Evolutionary conservation across 1,140 invertebrate species (phyloP).

Genomic region (Chelonus insularis): DNA sequence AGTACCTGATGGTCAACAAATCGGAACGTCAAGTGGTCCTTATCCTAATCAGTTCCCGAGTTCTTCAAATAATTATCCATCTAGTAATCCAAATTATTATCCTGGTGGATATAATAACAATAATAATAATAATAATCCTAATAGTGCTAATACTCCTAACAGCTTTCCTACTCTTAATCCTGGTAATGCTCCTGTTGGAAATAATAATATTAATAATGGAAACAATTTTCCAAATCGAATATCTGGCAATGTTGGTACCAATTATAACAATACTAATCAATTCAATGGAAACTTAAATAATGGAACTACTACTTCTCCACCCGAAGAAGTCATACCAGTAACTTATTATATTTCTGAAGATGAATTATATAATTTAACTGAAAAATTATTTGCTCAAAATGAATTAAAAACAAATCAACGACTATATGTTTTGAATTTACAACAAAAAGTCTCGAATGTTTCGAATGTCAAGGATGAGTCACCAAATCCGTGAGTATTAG

Average conservation of each 20-base stretch:
- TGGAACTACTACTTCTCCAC: not conserved
- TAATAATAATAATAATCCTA: not conserved
- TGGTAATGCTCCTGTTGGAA: not conserved
- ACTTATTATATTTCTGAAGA: slow-evolving; percentile 40
- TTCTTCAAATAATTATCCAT: too few species aligned
- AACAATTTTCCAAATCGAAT: not conserved
- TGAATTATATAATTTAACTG: slow-evolving; percentile 46
- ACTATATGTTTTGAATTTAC: slow-evolving; percentile 50
- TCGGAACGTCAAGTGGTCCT: slow-evolving; percentile 12
- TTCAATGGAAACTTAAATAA: not conserved
- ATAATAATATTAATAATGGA: not conserved
- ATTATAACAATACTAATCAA: not conserved
- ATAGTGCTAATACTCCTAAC: not conserved
- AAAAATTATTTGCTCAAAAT: slow-evolving; percentile 49
- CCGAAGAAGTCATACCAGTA: not conserved
- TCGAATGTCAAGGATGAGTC: slow-evolving; percentile 47
- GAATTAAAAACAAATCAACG: slow-evolving; percentile 38
- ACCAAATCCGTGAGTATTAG: slow-evolving; percentile 50
- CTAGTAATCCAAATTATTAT: not conserved
- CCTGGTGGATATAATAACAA: not conserved
- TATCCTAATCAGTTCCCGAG: too few species aligned
- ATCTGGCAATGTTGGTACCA: not conserved
- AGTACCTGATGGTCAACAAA: slow-evolving; percentile 25
- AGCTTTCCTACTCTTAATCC: not conserved
- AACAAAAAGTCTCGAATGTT: slow-evolving; percentile 36